phyloP scores from a whole-genome alignment of 2,797 vertebrate genomes.

The Chromis chromis region DNA sequence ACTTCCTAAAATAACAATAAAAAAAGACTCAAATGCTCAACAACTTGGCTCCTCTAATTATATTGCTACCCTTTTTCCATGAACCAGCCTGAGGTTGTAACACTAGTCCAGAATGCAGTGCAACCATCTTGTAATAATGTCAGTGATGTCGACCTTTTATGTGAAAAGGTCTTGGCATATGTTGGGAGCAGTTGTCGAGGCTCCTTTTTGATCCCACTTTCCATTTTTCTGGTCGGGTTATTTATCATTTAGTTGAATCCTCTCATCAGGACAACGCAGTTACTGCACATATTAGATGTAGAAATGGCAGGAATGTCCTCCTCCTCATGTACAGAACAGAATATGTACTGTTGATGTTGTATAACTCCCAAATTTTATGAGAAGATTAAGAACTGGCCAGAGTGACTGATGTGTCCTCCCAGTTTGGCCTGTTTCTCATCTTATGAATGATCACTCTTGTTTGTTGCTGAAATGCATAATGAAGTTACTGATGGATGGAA shows the following conservation, averaged over 20 bases:
- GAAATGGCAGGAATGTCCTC: slow-evolving; percentile 40
- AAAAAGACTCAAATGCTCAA: neutral
- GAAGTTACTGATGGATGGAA: neutral
- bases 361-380: slow-evolving; percentile 13
- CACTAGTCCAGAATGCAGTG: neutral
- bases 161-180: neutral
- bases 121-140: neutral
- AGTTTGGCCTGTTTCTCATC: slow-evolving; percentile 1
- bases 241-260: neutral
- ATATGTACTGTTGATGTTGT: neutral
- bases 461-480: slow-evolving; percentile 6
- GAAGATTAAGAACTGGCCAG: slow-evolving; percentile 8
- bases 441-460: slow-evolving; percentile 9
- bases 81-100: neutral
- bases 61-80: neutral
- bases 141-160: neutral
- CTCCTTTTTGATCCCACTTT: neutral
- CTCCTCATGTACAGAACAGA: slow-evolving; percentile 5
- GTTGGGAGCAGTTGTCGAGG: neutral
- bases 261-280: too few relatives aligned
- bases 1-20: neutral
- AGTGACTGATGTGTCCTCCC: neutral
- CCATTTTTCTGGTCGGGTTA: neutral
- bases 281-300: neutral
- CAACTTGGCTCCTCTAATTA: neutral